Percentiles rank a stretch among this genome's conserved stretches.
phyloP scores from a whole-genome alignment of 1,140 invertebrate species.

The Scaptomyza hsui region DNA sequence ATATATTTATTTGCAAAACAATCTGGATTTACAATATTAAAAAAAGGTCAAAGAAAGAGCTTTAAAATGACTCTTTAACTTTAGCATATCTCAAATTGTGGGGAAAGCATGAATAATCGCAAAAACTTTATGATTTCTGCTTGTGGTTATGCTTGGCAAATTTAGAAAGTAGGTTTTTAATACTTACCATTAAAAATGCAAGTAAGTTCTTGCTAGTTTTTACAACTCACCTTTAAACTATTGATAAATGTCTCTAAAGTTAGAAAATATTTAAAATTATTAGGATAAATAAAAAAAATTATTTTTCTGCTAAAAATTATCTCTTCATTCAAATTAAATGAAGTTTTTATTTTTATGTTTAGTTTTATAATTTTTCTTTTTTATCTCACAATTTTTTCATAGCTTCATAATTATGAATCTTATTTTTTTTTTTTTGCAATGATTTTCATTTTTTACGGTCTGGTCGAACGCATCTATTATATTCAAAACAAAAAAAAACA shows the following conservation, averaged over 20 bases:
- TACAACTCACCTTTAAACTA: not conserved
- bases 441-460: slow-evolving; percentile 2
- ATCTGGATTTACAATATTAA: not conserved
- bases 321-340: no score
- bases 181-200: not conserved
- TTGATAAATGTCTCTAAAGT: no score
- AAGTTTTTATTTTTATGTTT: no score
- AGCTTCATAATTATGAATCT: not conserved
- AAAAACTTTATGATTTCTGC: not conserved
- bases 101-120: not conserved
- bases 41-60: no score
- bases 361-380: no score
- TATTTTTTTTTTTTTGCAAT: not conserved
- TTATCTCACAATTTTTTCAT: no score
- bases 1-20: not conserved
- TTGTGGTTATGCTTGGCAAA: not conserved
- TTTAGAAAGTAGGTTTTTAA: not conserved
- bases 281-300: no score
- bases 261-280: no score
- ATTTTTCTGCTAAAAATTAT: no score
- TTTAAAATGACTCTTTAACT: no score
- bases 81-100: no score
- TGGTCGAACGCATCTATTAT: slow-evolving; percentile 43
- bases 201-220: not conserved
- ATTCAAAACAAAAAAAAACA: slow-evolving; percentile 3